These are phyloP conservation scores for Muscicapa comitata DNA, from an alignment of 2,797 vertebrate species.

Conservation along the genomic window DNA sequence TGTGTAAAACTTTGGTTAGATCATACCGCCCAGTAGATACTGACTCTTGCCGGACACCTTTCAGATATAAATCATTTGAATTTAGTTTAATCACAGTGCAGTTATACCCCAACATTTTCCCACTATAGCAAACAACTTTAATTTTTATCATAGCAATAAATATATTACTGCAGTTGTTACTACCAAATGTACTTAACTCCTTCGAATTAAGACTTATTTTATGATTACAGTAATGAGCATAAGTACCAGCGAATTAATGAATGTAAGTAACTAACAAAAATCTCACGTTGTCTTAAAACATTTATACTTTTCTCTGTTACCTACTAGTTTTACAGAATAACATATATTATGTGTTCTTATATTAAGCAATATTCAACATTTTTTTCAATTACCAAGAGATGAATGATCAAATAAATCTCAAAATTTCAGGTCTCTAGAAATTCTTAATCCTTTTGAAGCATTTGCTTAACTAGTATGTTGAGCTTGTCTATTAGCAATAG, in stretches of 20 bases:
- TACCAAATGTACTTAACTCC: background rate
- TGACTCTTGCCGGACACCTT: slow-evolving; percentile 97
- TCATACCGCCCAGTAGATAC: slow-evolving; percentile 93
- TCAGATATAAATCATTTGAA: slow-evolving; percentile 91
- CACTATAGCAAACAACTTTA: slow-evolving; percentile 60
- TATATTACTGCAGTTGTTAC: slow-evolving; percentile 50
- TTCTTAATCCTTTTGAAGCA: background rate
- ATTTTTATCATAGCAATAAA: slow-evolving; percentile 49
- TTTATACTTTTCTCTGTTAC: background rate
- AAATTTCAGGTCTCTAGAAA: background rate
- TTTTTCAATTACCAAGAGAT: background rate
- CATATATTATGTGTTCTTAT: background rate
- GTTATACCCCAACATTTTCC: slow-evolving; percentile 60
- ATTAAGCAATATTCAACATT: background rate
- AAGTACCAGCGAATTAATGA: background rate
- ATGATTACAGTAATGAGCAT: background rate
- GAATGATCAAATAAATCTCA: background rate
- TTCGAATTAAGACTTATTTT: background rate
- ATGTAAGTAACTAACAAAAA: background rate
- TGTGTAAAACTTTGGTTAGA: slow-evolving; percentile 83
- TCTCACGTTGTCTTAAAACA: background rate
- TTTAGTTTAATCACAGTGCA: slow-evolving; percentile 78
- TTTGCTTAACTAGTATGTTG: background rate
- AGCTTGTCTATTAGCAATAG: background rate
- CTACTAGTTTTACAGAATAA: background rate